Percentiles rank a stretch among this genome's conserved stretches.
Conservation (phyloP, 2,113 vertebrate species). For the Galemys pyrenaicus region DNA sequence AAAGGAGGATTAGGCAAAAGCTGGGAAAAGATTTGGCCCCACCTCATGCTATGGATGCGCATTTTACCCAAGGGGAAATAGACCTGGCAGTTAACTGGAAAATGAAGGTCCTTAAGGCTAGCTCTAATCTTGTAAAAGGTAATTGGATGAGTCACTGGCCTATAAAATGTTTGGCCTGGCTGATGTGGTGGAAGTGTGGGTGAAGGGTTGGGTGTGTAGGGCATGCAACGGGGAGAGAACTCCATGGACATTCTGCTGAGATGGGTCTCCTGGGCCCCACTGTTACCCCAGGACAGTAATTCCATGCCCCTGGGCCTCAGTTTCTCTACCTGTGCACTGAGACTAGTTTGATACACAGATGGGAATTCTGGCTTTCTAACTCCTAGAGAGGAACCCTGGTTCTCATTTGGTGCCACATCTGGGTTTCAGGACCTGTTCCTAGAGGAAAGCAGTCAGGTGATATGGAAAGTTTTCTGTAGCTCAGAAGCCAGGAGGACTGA, state of each 20-base stretch:
- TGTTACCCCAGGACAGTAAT: not conserved
- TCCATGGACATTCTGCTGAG: not conserved
- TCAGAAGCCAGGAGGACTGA: not conserved
- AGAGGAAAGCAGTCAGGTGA: not conserved
- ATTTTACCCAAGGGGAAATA: not conserved
- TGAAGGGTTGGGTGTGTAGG: fast-evolving
- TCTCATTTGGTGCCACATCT: not conserved
- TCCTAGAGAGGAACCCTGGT: not conserved
- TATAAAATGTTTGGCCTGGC: not conserved
- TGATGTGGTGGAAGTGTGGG: not conserved
- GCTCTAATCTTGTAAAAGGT: not conserved
- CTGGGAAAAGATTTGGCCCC: not conserved
- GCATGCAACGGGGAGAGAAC: not conserved
- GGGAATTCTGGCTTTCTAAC: not conserved
- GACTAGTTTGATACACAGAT: not conserved
- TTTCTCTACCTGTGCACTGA: not conserved
- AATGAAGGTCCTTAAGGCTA: not conserved
- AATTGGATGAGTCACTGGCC: not conserved
- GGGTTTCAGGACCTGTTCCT: not conserved
- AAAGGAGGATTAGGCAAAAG: not conserved
- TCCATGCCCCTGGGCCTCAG: not conserved
- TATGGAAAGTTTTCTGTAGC: not conserved
- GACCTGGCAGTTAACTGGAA: not conserved
- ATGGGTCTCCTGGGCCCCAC: not conserved
- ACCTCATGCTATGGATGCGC: not conserved